Evolutionary conservation across 35 echinoderm and acorn worm genomes (phyloP), one percentile per base, ranked within the genome.

Genomic region (Amphiura filiformis): DNA sequence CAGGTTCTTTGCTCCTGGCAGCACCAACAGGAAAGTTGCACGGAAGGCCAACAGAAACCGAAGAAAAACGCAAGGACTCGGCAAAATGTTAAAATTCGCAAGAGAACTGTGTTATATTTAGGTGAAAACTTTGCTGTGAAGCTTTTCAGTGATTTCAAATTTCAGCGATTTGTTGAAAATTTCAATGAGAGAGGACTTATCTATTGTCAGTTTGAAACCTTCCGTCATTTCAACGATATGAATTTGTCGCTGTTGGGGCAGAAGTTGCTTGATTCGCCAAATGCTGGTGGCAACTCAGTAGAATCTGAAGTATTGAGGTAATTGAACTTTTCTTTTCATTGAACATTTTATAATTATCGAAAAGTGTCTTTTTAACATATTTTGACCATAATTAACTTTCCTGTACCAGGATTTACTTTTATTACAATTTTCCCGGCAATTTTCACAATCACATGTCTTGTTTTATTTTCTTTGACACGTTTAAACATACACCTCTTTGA

Each of bases 281-380:
- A 98, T 81, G 92, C 92, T n/a, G 96, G 93, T 13, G 96, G 96
- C 18, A 91, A 94, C 64, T 98, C 96, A 5, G 89, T 98, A 56
- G 96, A 98, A 44, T 98, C 96, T 11, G 96, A 98, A 84, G 96
- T 98, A 11, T 39, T 98, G n/a, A 98, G 96, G 96, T 98, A 94
- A 90, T 79, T 38, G 32, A 65, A n/a, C n/a, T n/a, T n/a, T n/a
- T 36, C 13, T 39, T n/a, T n/a, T n/a, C n/a, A n/a, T n/a, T n/a
- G n/a, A n/a, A n/a, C n/a, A n/a, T n/a, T n/a, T n/a, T n/a, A n/a
- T n/a, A n/a, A n/a, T n/a, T n/a, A n/a, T n/a, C n/a, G n/a, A n/a
- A n/a, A n/a, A n/a, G n/a, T n/a, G n/a, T n/a, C n/a, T n/a, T n/a
- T n/a, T n/a, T n/a, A n/a, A n/a, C n/a, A n/a, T n/a, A n/a, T n/a